Percentiles rank a stretch among this genome's conserved stretches.
phyloP scores from a whole-genome alignment of 2,113 vertebrate species.

The Oncorhynchus kisutch region DNA sequence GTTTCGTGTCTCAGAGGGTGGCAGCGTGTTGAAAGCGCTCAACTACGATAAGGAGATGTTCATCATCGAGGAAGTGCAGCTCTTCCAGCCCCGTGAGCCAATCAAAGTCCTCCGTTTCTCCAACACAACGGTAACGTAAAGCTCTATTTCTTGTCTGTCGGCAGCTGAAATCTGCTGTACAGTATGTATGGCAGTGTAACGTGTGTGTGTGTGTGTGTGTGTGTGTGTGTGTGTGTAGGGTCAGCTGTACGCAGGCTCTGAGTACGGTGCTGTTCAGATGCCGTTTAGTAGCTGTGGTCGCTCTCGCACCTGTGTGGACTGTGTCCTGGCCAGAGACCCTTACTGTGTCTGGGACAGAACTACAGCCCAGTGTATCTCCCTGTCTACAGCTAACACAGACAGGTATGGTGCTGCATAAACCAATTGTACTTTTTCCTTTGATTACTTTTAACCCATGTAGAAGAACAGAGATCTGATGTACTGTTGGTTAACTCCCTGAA shows the following conservation, averaged over 20 bases:
- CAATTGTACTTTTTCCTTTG: background rate
- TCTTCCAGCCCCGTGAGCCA: constrained; percentile 64
- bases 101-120: constrained; percentile 73
- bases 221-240: constrained; percentile 43
- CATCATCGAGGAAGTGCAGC: constrained; percentile 78
- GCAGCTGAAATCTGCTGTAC: background rate
- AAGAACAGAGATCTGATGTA: background rate
- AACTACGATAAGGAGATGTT: constrained; percentile 72
- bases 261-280: constrained; percentile 68
- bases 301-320: constrained; percentile 74
- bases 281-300: constrained; percentile 66
- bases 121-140: constrained; percentile 61
- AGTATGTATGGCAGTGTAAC: background rate
- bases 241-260: constrained; percentile 73
- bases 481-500: background rate
- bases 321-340: constrained; percentile 77
- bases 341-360: constrained; percentile 75
- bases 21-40: constrained; percentile 78
- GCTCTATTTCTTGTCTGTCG: background rate
- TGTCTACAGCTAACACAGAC: constrained; percentile 36
- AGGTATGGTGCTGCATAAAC: background rate
- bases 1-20: constrained; percentile 62
- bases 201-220: background rate
- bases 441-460: background rate
- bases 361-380: constrained; percentile 35